A percentile compares a stretch with the other conserved stretches of the same genome.
Evolutionary conservation across 2,888 invertebrate species (phyloP).

Genomic region (Dexiosoma caninum): DNA sequence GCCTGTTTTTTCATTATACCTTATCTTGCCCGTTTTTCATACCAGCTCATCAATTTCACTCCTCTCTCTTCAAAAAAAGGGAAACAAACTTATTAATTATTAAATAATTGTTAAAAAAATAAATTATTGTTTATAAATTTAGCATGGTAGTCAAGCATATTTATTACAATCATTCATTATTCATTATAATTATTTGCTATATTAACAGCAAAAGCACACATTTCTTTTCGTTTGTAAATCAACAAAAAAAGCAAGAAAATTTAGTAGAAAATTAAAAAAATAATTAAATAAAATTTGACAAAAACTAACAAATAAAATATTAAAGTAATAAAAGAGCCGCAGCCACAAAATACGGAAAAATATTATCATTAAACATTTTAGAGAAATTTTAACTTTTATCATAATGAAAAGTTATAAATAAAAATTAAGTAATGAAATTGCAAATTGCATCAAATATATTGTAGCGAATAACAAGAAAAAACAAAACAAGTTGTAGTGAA

Average conservation of each 20-base stretch:
- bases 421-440: slow-evolving; percentile 28
- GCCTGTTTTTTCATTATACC: neutral
- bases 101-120: slow-evolving; percentile 24
- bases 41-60: neutral
- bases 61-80: neutral
- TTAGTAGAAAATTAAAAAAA: slow-evolving; percentile 12
- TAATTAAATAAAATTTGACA: neutral
- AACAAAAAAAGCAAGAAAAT: slow-evolving; percentile 18
- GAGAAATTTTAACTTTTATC: slow-evolving; percentile 43
- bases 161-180: slow-evolving; percentile 24
- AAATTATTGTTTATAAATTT: slow-evolving; percentile 19
- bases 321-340: neutral
- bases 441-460: slow-evolving; percentile 42
- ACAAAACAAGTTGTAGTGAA: slow-evolving; percentile 47
- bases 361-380: slow-evolving; percentile 35
- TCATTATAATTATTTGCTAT: slow-evolving; percentile 7
- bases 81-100: no score
- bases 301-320: slow-evolving; percentile 7
- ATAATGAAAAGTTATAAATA: slow-evolving; percentile 22
- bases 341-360: slow-evolving; percentile 11
- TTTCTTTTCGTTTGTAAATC: slow-evolving; percentile 20
- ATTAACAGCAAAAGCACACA: slow-evolving; percentile 5
- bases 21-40: neutral
- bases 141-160: slow-evolving; percentile 42
- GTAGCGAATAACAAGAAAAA: slow-evolving; percentile 30